Conservation (phyloP, 1,140 invertebrate species). For the Sinella curviseta region DNA sequence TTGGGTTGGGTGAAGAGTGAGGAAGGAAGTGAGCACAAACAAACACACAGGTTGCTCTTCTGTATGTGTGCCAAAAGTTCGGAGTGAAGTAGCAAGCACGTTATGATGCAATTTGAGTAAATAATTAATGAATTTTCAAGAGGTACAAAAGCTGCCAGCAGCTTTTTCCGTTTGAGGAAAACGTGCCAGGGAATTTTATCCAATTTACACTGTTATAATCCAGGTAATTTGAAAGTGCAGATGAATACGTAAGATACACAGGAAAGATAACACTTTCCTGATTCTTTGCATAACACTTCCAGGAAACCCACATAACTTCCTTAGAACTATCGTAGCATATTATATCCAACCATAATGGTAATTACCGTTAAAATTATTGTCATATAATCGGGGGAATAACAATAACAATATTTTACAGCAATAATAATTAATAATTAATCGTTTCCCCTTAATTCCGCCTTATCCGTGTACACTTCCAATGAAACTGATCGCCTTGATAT, state of each 20-base stretch:
- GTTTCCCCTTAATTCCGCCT: background rate
- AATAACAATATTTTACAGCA: background rate
- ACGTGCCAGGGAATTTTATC: background rate
- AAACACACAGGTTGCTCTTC: too few species aligned
- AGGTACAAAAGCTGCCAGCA: background rate
- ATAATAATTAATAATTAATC: background rate
- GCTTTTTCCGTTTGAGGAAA: background rate
- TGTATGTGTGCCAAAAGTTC: too few species aligned
- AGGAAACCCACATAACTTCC: too few species aligned
- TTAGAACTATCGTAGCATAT: too few species aligned
- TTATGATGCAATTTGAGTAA: background rate
- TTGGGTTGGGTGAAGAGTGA: too few species aligned
- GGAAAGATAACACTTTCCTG: too few species aligned
- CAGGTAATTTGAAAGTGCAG: background rate
- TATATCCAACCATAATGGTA: too few species aligned
- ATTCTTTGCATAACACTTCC: too few species aligned
- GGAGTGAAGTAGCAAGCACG: background rate
- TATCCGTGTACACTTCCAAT: background rate
- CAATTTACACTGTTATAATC: background rate
- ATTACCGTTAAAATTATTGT: background rate
- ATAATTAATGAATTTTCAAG: background rate
- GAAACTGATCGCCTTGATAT: too few species aligned
- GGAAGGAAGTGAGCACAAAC: too few species aligned
- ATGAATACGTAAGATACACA: too few species aligned
- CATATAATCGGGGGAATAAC: background rate